phyloP scores from a whole-genome alignment of 1,140 invertebrate genomes.

The Varroa destructor region DNA sequence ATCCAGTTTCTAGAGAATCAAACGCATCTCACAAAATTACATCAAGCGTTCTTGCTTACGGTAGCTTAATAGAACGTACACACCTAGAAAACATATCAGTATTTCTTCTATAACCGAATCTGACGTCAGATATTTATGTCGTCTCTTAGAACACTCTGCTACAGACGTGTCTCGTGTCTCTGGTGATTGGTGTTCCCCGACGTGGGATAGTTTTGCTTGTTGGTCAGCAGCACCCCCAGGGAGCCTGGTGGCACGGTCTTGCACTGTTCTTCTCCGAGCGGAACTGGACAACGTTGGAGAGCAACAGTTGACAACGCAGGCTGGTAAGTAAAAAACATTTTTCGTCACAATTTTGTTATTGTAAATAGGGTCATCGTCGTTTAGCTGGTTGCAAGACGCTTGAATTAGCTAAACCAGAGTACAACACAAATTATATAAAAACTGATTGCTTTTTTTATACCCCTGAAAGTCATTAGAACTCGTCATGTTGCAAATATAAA shows the following conservation, averaged over 20 bases:
- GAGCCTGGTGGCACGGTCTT: not conserved
- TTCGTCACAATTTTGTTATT: not conserved
- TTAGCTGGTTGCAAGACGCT: not conserved
- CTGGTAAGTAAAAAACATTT: not conserved
- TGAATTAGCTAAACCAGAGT: not conserved
- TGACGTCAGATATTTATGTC: too few species aligned
- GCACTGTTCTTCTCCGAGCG: conserved; percentile 4
- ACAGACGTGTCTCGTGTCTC: too few species aligned
- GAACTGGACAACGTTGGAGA: conserved; percentile 19
- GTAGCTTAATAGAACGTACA: too few species aligned
- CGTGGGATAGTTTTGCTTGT: conserved; percentile 16
- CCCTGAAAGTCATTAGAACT: too few species aligned
- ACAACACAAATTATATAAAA: not conserved
- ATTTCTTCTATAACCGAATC: too few species aligned
- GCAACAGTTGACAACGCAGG: not conserved
- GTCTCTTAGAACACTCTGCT: too few species aligned
- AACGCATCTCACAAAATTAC: too few species aligned
- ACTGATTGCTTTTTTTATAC: too few species aligned
- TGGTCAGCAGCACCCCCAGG: not conserved
- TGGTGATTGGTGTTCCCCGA: not conserved
- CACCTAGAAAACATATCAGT: too few species aligned
- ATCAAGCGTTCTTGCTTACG: too few species aligned
- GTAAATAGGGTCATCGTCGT: not conserved
- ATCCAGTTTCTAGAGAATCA: too few species aligned
- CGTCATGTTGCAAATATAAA: too few species aligned